Percentiles rank a stretch among this genome's conserved stretches.
Evolutionary conservation across 2,888 invertebrate species (phyloP).

Genomic region (Eulithis prunata): DNA sequence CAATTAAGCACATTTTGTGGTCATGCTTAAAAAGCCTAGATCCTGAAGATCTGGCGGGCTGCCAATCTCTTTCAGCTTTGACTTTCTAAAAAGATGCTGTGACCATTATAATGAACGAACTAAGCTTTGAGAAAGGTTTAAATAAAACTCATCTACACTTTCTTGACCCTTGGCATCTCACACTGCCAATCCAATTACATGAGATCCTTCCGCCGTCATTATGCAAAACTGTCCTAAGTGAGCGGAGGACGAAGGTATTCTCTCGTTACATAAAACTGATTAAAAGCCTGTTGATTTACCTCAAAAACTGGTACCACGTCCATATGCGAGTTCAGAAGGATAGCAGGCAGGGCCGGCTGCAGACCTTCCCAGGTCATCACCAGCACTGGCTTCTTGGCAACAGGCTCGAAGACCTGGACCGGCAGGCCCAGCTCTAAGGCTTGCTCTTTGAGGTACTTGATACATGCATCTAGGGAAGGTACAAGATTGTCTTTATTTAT

Average conservation of each 20-base stretch:
- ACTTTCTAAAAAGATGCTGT: neutral
- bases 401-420: conserved; percentile 83
- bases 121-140: no score
- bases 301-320: conserved; percentile 98
- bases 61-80: conserved; percentile 27
- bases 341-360: conserved; percentile 87
- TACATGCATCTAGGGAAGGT: conserved; percentile 85
- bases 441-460: conserved; percentile 88
- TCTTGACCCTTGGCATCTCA: no score
- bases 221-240: no score
- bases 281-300: conserved; percentile 68
- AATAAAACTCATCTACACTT: no score
- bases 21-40: conserved; percentile 28
- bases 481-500: no score
- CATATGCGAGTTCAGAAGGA: conserved; percentile 97
- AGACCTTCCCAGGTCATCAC: conserved; percentile 93
- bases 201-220: no score
- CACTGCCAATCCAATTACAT: no score
- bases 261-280: no score
- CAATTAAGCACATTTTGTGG: neutral
- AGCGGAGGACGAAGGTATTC: no score
- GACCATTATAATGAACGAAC: neutral
- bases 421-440: conserved; percentile 88
- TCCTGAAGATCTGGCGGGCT: conserved; percentile 30
- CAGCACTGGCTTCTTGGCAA: conserved; percentile 90